Evolutionary conservation across 2,888 invertebrate genomes (phyloP), one percentile per base, ranked within the genome.

Genomic region (Tiphia femorata): DNA sequence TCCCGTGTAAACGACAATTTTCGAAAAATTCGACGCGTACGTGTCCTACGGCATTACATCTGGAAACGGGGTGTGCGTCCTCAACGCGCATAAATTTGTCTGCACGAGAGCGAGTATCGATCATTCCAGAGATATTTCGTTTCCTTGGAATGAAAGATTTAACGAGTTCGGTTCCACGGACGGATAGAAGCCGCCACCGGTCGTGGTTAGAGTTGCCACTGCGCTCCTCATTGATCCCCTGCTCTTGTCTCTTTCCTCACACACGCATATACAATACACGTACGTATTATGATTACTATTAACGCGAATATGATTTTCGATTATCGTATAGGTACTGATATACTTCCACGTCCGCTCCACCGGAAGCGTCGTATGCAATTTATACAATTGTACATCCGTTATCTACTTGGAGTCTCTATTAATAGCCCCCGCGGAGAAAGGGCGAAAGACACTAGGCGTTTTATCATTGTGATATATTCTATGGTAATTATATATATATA

Each of bases 381-480:
- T 67, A 62, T 64, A 72, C 59, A 62, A 70, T 60, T 64, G 62
- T 68, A 67, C 64, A 69, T 72, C 57, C 60, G 67, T 75, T 74
- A 72, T 72, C 66, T 65, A 67, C 54, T 73, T 64, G 64, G 57
- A 73, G 62, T 64, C 65, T 71, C 60, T 65, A 61, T 65, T 43
- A 47, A 12, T 35, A 30, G 43, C 49, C n/a, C n/a, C n/a, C n/a
- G n/a, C n/a, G n/a, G 37, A 44, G 48, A 29, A 49, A 52, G 17
- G 37, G 23, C 47, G 48, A 43, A 46, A 52, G 25, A 27, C 27
- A 38, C 33, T 47, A 64, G 66, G 59, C 58, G 70, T 78, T 77
- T 78, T 71, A 72, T 75, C 64, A 72, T 76, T 70, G 63, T 69
- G 67, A 69, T 69, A 69, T 66, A 66, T 64, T 69, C 53, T 61